These are phyloP conservation scores for Saccostrea echinata DNA, from an alignment of 1,140 invertebrate species.

Conservation along the genomic window DNA sequence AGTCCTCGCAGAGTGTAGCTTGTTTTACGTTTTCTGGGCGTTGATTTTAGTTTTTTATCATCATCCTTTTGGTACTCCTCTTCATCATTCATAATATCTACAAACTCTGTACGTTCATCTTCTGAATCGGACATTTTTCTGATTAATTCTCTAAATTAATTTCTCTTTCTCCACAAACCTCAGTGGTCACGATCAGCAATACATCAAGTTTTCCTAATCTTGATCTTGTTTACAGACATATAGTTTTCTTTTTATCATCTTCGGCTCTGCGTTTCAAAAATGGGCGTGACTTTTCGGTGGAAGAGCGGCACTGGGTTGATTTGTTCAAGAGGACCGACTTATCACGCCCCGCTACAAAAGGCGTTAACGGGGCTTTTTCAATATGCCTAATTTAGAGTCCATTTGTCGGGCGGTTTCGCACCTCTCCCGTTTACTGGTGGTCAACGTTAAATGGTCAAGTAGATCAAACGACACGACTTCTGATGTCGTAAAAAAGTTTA, in stretches of 20 bases:
- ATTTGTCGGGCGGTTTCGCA: neutral
- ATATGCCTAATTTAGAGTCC: conserved; percentile 26
- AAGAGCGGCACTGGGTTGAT: conserved; percentile 25
- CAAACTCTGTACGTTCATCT: neutral
- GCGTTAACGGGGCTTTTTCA: conserved; percentile 18
- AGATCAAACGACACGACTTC: neutral
- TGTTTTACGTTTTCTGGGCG: conserved; percentile 37
- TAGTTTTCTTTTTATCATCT: neutral
- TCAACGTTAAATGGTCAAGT: conserved; percentile 18
- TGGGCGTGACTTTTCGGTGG: neutral
- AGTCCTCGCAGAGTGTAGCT: conserved; percentile 56
- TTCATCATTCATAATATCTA: conserved; percentile 8
- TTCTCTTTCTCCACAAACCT: neutral
- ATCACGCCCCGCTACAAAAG: conserved; percentile 19
- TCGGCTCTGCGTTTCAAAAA: neutral
- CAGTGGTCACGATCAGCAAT: neutral
- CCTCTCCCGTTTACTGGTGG: conserved; percentile 15
- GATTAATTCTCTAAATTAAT: neutral
- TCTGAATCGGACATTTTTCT: neutral
- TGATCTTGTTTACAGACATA: neutral
- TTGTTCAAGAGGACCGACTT: neutral
- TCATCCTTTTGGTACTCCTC: neutral
- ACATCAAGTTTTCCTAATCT: neutral
- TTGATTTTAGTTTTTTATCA: too few relatives aligned
- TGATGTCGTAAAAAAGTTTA: neutral